These are phyloP conservation scores for Euphydryas editha DNA, from an alignment of 2,888 invertebrate species.

Conservation along the genomic window DNA sequence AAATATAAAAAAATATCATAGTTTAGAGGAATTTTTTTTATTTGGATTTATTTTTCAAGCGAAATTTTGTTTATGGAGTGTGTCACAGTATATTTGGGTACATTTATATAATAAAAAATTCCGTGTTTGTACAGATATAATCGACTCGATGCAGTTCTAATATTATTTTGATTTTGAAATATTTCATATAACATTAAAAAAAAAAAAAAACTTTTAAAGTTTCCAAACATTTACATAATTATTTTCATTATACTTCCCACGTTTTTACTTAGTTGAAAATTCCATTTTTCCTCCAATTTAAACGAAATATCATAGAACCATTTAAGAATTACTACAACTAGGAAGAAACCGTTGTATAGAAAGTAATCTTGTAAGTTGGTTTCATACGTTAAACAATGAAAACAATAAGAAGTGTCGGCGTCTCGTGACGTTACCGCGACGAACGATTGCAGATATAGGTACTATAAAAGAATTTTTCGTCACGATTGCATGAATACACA, in stretches of 20 bases:
- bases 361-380: slow-evolving; percentile 9
- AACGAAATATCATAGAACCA: background rate
- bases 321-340: background rate
- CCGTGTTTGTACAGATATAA: no score
- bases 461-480: background rate
- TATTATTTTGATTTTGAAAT: no score
- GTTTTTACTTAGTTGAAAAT: background rate
- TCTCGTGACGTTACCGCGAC: slow-evolving; percentile 7
- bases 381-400: slow-evolving; percentile 6
- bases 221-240: no score
- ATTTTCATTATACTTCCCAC: no score
- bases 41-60: no score
- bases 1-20: background rate
- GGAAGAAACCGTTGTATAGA: background rate
- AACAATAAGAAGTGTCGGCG: slow-evolving; percentile 6
- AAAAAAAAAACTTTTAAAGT: no score
- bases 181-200: no score
- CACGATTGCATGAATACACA: background rate
- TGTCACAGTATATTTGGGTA: no score
- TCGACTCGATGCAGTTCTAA: no score
- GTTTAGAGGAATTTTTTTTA: no score
- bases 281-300: background rate
- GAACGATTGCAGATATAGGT: background rate
- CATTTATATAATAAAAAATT: no score
- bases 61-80: no score